Conservation (phyloP, 1,140 invertebrate species). For the Bombus soroeensis region DNA sequence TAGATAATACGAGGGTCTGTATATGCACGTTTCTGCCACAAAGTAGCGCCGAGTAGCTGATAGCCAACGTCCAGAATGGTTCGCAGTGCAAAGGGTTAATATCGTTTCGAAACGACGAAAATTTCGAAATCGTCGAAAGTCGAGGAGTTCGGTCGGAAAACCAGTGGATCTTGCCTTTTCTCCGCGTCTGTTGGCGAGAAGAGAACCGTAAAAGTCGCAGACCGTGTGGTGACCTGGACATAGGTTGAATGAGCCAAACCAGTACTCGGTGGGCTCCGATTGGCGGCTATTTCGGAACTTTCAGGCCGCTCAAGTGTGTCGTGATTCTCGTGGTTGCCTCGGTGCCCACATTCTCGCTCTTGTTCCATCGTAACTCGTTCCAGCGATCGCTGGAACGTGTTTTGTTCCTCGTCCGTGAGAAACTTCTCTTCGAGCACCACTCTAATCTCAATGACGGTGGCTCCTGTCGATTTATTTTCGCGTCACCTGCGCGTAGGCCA, state of each 20-base stretch:
- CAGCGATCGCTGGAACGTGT: neutral
- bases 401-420: neutral
- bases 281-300: slow-evolving; percentile 26
- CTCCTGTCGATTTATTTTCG: neutral
- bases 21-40: too few species aligned
- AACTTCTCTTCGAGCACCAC: neutral
- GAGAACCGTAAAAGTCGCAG: slow-evolving; percentile 1
- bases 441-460: too few species aligned
- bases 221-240: slow-evolving; percentile 6
- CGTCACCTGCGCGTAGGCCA: neutral
- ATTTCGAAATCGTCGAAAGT: neutral
- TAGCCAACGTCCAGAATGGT: too few species aligned
- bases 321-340: neutral
- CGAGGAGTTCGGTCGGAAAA: neutral
- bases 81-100: too few species aligned
- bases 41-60: too few species aligned
- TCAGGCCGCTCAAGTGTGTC: slow-evolving; percentile 18
- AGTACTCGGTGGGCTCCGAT: slow-evolving; percentile 24
- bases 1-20: too few species aligned
- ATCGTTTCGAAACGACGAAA: too few species aligned
- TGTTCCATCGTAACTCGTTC: neutral
- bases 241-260: slow-evolving; percentile 27
- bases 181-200: neutral
- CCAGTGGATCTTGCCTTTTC: neutral
- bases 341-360: neutral